phyloP scores from a whole-genome alignment of 2,113 vertebrate species.

The Meleagris gallopavo region DNA sequence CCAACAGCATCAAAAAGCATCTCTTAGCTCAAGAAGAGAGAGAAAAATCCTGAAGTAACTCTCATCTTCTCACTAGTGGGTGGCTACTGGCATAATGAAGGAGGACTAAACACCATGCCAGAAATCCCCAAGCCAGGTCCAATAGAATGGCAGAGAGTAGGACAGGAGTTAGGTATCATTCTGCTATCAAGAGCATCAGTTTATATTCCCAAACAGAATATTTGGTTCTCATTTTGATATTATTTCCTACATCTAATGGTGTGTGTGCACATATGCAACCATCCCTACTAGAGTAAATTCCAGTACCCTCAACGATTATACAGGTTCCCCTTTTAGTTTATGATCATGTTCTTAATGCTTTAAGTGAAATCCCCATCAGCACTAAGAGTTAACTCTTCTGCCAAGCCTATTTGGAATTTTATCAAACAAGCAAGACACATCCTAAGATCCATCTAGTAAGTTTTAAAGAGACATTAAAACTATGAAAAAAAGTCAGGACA shows the following conservation, averaged over 20 bases:
- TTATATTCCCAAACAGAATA: background rate
- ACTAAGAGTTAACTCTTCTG: background rate
- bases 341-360: background rate
- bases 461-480: constrained; percentile 26
- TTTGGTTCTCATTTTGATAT: background rate
- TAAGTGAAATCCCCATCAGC: background rate
- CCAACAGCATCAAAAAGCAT: background rate
- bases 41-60: background rate
- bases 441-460: background rate
- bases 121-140: background rate
- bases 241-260: background rate
- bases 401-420: background rate
- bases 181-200: background rate
- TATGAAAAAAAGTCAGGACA: background rate
- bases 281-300: background rate
- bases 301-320: background rate
- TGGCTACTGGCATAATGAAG: background rate
- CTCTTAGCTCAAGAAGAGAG: background rate
- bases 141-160: background rate
- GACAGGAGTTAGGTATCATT: background rate
- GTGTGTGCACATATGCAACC: background rate
- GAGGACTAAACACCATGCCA: background rate
- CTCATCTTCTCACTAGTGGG: background rate
- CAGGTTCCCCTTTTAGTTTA: background rate
- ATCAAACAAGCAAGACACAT: background rate